Evolutionary conservation across 2,888 invertebrate species (phyloP), one percentile per base, ranked within the genome.

Genomic region (Podotricha telesiphe): DNA sequence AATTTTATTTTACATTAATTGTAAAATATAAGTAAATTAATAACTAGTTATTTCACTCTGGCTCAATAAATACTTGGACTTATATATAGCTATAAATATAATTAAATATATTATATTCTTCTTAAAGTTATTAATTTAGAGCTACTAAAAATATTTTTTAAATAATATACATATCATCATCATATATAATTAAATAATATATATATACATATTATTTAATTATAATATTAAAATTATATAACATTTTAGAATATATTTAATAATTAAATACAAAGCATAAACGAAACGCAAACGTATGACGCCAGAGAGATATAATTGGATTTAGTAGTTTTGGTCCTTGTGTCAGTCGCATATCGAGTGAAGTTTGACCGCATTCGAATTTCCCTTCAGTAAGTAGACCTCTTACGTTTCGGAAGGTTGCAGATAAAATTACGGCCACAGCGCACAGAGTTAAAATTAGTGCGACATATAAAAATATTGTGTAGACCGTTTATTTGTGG

Each of bases 281-380:
- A 82, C 84, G 67, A 86, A 88, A 89, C 90, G 88, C 80, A 68
- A 45, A 45, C 0, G 19, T 63, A 67, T 88, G 85, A 88, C 88
- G 89, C 89, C 88, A 89, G 79, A 77, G 85, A 88, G 87, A 89
- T 88, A 88, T 91, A 91, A 71, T 68, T 73, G 71, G 69, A 71
- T 72, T 71, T 72, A 75, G 73, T 76, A 74, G 71, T 67, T 69
- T 73, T 76, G 74, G 63, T 68, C 70, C 67, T 74, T 72, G 74
- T 40, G 58, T 69, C 64, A 65, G 58, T 68, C 48, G 63, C 68
- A 69, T 65, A 61, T 22, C 66, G 70, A 66, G 66, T 71, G 69
- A 68, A 56, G 48, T 55, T 73, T 73, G 67, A 58, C 20, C 40
- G 55, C 42, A 67, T 65, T 68, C 58, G 50, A 48, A 50, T 56